Evolutionary conservation across 2,797 vertebrate genomes (phyloP), one percentile per base, ranked within the genome.

Genomic region (Serranus cabrilla): DNA sequence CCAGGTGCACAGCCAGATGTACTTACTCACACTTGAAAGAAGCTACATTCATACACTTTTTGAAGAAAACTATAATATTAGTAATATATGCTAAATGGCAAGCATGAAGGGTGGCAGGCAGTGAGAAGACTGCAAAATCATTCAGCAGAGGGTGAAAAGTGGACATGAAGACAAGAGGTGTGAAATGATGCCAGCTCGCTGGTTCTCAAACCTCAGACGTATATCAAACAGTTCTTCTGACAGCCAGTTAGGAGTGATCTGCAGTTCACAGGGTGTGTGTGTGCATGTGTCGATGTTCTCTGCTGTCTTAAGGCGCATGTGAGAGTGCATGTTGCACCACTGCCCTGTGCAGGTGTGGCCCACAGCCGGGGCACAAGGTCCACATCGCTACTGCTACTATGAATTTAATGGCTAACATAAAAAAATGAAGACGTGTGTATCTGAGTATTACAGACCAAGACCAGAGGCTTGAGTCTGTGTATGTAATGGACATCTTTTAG

Each of bases 171-270:
- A 50, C 14, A 12, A 23, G 61, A 71, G 63, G 71, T 74, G 79
- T 71, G 74, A 80, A 61, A 73, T n/a, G 46, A 58, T 31, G 56
- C 11, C 4, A 17, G 20, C 27, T 60, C 0, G 16, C 18, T 52
- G 60, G 11, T 62, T 64, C 59, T 81, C 40, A 71, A 39, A 73
- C 18, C 37, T 69, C 70, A 63, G 56, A 45, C 5, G 9, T 21
- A 14, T 54, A 55, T 58, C 4, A 62, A 78, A 66, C 65, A 31
- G 27, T 51, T 81, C 21, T 11, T 52, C 54, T 61, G 65, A 68
- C 74, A 77, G 49, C 18, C 50, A 39, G 34, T 75, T 61, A 78
- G 47, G 58, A 47, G 42, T 45, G 49, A 79, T 58, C 34, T 65
- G 42, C 46, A 65, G 51, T 43, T 66, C 47, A 55, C 55, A 14